These are phyloP conservation scores for Oostethus manadensis DNA, from an alignment of 2,113 vertebrate species.

Conservation along the genomic window DNA sequence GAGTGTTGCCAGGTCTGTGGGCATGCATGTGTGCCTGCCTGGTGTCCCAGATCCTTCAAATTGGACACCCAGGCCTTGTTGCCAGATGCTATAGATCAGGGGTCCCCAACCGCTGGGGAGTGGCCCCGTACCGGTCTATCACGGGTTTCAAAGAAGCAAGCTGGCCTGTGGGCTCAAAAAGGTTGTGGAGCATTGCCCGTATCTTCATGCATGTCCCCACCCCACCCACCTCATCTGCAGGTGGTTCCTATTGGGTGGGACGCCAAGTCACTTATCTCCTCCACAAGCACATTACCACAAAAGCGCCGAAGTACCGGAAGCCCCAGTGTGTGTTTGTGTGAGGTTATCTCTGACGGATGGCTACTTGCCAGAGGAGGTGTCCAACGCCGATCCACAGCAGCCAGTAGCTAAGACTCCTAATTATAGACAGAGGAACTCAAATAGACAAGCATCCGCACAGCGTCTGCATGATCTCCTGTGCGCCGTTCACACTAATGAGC, in stretches of 20 bases:
- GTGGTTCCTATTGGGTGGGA: conserved; percentile 38
- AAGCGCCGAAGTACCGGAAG: conserved; percentile 24
- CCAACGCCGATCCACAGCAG: conserved; percentile 55
- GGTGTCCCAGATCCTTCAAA: conserved; percentile 30
- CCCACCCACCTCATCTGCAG: conserved; percentile 46
- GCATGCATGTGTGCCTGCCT: conserved; percentile 6
- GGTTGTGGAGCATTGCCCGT: too few species aligned
- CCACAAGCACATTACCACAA: conserved; percentile 18
- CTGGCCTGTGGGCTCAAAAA: too few species aligned
- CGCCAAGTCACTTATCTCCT: conserved; percentile 17
- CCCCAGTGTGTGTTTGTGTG: conserved; percentile 11
- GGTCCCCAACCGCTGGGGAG: too few species aligned
- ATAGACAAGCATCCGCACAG: conserved; percentile 51
- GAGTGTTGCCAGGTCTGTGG: conserved; percentile 4
- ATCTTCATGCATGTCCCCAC: conserved; percentile 26
- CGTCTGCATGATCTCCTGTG: conserved; percentile 55
- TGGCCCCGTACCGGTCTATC: too few species aligned
- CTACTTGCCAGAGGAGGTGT: conserved; percentile 58
- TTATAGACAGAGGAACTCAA: conserved; percentile 61
- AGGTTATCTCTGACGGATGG: conserved; percentile 36
- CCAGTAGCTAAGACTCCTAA: conserved; percentile 60
- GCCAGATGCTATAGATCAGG: neutral
- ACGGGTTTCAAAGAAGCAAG: too few species aligned
- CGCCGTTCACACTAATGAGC: conserved; percentile 66
- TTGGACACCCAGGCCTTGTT: neutral